Conservation (phyloP, 2,797 vertebrate species). For the Dicrostonyx torquatus region DNA sequence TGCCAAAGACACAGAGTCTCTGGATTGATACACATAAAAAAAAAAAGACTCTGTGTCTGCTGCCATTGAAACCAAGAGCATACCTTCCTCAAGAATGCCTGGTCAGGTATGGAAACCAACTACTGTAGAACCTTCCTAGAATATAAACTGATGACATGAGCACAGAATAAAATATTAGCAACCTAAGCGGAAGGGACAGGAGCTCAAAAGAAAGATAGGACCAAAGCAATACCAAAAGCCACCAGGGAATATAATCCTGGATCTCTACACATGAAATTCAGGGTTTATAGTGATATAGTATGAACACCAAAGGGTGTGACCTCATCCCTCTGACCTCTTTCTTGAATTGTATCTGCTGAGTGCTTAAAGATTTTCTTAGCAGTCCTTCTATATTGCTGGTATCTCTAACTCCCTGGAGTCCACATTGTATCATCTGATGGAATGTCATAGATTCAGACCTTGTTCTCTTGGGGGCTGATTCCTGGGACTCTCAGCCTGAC, state of each 20-base stretch:
- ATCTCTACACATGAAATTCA: not conserved
- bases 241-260: not conserved
- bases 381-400: not conserved
- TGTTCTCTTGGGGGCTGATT: not conserved
- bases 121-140: not conserved
- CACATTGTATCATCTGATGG: not conserved
- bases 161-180: not conserved
- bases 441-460: not conserved
- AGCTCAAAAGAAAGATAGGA: not conserved
- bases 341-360: not conserved
- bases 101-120: not conserved
- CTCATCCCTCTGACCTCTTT: not conserved
- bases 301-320: not conserved
- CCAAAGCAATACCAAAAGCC: not conserved
- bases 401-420: not conserved
- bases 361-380: not conserved
- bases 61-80: not conserved
- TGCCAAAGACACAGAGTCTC: not conserved
- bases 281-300: not conserved
- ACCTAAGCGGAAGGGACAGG: not conserved
- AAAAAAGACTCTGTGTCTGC: not conserved
- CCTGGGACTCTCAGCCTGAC: not conserved
- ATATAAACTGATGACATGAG: not conserved
- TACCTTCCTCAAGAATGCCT: not conserved
- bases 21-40: too few species aligned